phyloP scores from a whole-genome alignment of 2,797 vertebrate species.

The Smutsia gigantea region DNA sequence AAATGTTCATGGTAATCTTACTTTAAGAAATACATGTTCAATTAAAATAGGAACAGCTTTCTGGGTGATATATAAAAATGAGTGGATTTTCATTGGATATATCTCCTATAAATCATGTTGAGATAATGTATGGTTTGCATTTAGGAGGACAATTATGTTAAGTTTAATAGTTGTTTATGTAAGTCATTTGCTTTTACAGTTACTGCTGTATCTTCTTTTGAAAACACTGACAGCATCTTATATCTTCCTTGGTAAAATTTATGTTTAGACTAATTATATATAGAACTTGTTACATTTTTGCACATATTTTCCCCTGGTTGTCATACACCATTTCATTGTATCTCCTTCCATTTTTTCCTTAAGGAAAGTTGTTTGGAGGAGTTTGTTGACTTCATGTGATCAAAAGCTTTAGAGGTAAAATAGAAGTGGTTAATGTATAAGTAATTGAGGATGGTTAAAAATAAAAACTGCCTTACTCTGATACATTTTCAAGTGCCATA shows the following conservation, averaged over 20 bases:
- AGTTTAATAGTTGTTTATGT: background rate
- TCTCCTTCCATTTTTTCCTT: constrained; percentile 6
- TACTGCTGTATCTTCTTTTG: background rate
- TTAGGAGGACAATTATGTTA: constrained; percentile 16
- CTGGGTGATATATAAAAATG: constrained; percentile 50
- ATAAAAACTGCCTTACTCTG: constrained; percentile 9
- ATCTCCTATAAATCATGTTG: background rate
- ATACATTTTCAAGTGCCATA: constrained; percentile 53
- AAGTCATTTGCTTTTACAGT: constrained; percentile 39
- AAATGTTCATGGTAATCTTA: constrained; percentile 51
- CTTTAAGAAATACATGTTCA: constrained; percentile 60
- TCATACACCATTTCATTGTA: background rate
- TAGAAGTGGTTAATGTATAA: constrained; percentile 47
- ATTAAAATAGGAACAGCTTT: constrained; percentile 53
- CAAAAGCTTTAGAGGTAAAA: constrained; percentile 44
- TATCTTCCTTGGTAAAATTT: background rate
- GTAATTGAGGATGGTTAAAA: constrained; percentile 49
- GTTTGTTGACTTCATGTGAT: constrained; percentile 41
- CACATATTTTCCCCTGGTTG: background rate
- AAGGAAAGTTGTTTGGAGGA: constrained; percentile 36
- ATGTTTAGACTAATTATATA: background rate
- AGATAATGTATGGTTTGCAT: background rate
- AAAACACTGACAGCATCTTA: constrained; percentile 5
- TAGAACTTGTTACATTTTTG: background rate
- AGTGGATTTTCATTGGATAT: constrained; percentile 34